Base-by-base conservation (phyloP, 2,888 invertebrate species). In the Liopterus haemorrhoidalis region DNA sequence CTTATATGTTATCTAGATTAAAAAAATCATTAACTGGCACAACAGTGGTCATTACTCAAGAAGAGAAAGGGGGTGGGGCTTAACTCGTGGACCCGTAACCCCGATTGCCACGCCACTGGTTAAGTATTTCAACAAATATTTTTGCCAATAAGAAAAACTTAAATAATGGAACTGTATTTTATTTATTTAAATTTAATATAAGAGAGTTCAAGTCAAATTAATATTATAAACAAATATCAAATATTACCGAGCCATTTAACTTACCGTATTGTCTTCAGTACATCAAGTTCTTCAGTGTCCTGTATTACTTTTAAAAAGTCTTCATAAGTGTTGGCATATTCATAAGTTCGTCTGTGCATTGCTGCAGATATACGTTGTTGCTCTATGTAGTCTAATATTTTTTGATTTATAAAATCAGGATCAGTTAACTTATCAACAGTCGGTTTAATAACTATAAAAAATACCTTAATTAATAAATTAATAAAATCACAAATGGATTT, bases 331-430 rank as follows among this genome's bases (percentile, higher is more conserved):
- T 87, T 85, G 0, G 91, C 89, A 64, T 88, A 88, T 58, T 89
- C 87, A 60, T 89, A 89, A 2, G 87, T 88, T 52, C 83, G 76
- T 37, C 82, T 76, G 54, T 87, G 87, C 66, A 88, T 82, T 15
- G 85, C 83, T 41, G 82, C 79, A 0, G 82, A 78, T 42, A 83
- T 78, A 58, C 87, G 81, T 52, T 89, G 85, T 15, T 85, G 83
- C 64, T 88, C 83, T 50, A 93, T 78, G 63, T 89, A 90, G 51
- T 80, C 77, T 43, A 91, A 76, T 49, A 93, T 79, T 66, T 88
- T 87, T 63, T 84, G 84, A 67, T 93, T 93, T 57, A 93, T 86
- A 63, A 88, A 91, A 70, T 92, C 91, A 4, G 93, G 91, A 62
- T 92, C 88, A 5, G 90, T 90, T 30, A 93, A 67, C 59, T 84